phyloP scores from a whole-genome alignment of 2,888 invertebrate species.

The Drosophila formosana region DNA sequence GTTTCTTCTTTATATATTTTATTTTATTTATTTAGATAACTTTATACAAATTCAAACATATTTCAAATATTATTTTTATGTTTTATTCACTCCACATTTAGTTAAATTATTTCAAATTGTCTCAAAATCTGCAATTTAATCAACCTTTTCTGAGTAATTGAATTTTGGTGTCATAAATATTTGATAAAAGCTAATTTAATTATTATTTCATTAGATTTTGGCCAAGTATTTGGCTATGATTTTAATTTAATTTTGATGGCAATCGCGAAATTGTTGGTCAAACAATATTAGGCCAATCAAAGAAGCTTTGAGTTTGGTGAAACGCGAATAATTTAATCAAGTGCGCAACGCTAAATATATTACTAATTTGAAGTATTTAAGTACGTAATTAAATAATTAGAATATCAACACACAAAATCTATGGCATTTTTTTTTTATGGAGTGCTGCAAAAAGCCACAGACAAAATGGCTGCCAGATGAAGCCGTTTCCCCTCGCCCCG shows the following conservation, averaged over 20 bases:
- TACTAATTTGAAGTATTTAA: slow-evolving; percentile 39
- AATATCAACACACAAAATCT: slow-evolving; percentile 1
- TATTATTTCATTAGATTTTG: not conserved
- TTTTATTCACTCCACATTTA: not conserved
- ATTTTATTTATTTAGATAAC: too few species aligned
- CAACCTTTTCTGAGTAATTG: not conserved
- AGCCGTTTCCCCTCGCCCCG: not conserved
- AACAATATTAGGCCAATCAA: slow-evolving; percentile 11
- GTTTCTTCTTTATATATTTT: too few species aligned
- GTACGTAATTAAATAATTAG: slow-evolving; percentile 26
- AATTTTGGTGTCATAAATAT: not conserved
- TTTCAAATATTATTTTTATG: not conserved
- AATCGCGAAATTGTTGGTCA: not conserved
- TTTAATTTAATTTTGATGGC: not conserved
- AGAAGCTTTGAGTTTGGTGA: not conserved
- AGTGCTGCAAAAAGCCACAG: slow-evolving; percentile 19
- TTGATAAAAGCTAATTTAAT: not conserved
- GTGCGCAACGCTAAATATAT: slow-evolving; percentile 29
- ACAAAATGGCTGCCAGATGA: slow-evolving; percentile 46
- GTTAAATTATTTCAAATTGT: not conserved
- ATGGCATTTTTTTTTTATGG: slow-evolving; percentile 19
- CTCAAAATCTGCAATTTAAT: not conserved
- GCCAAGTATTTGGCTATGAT: not conserved
- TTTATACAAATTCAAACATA: too few species aligned
- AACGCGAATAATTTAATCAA: slow-evolving; percentile 13